phyloP scores from a whole-genome alignment of 2,888 invertebrate species.

The Eucriotettix oculatus region DNA sequence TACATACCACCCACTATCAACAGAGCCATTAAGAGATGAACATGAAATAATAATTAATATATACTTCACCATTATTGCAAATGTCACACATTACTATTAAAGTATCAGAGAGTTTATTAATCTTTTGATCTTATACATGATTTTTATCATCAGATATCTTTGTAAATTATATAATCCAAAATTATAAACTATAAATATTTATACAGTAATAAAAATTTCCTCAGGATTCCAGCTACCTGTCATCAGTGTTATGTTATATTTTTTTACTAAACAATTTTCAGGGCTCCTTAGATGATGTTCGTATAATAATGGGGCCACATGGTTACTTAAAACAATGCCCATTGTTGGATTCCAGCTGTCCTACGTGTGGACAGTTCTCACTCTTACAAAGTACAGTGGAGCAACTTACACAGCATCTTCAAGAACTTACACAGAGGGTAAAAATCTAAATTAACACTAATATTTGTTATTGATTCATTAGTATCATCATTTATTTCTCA shows the following conservation, averaged over 20 bases:
- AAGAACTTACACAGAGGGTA: constrained; percentile 72
- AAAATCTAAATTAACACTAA: constrained; percentile 20
- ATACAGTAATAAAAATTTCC: neutral
- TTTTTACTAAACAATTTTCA: constrained; percentile 24
- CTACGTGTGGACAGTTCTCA: constrained; percentile 79
- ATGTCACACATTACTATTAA: too few relatives aligned
- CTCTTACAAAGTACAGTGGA: constrained; percentile 67
- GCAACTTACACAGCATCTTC: constrained; percentile 61
- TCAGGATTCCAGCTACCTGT: neutral
- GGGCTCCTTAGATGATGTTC: constrained; percentile 79
- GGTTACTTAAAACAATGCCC: constrained; percentile 79
- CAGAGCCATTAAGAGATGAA: too few relatives aligned
- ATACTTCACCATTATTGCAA: too few relatives aligned
- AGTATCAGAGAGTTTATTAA: too few relatives aligned
- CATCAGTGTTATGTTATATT: neutral
- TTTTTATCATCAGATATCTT: too few relatives aligned
- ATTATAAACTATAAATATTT: neutral
- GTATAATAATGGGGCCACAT: constrained; percentile 68
- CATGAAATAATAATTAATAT: too few relatives aligned
- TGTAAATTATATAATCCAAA: too few relatives aligned
- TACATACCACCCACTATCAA: too few relatives aligned
- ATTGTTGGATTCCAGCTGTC: constrained; percentile 69
- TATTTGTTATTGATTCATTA: neutral
- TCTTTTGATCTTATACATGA: too few relatives aligned
- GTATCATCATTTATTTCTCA: too few relatives aligned